Conservation (phyloP, 2,797 vertebrate genomes). For the Aeoliscus strigatus region DNA sequence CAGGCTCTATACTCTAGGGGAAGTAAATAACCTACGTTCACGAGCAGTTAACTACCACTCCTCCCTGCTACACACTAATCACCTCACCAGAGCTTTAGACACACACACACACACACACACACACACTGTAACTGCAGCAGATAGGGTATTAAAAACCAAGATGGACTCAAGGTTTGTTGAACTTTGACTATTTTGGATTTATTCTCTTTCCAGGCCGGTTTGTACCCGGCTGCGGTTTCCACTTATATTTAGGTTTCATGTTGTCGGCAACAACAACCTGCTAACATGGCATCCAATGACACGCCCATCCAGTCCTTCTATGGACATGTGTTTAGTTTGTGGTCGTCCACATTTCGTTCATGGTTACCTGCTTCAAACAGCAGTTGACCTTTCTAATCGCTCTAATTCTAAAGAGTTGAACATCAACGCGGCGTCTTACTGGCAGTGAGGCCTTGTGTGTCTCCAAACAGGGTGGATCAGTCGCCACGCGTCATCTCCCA, state of each 20-base stretch:
- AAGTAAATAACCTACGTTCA: slow-evolving; percentile 9
- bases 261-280: not conserved
- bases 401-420: too few relatives aligned
- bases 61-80: slow-evolving; percentile 23
- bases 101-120: too few relatives aligned
- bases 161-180: not conserved
- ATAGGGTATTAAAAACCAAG: not conserved
- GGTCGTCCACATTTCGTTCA: too few relatives aligned
- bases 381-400: too few relatives aligned
- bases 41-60: slow-evolving; percentile 15
- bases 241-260: slow-evolving; percentile 3
- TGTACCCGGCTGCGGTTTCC: not conserved
- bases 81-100: slow-evolving; percentile 11
- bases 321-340: too few relatives aligned
- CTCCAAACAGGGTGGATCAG: too few relatives aligned
- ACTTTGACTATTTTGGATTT: slow-evolving; percentile 24
- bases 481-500: slow-evolving; percentile 21
- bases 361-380: too few relatives aligned
- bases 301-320: too few relatives aligned
- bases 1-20: not conserved
- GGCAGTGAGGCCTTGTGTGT: slow-evolving; percentile 13
- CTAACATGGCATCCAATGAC: too few relatives aligned
- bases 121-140: not conserved
- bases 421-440: slow-evolving; percentile 29
- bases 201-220: slow-evolving; percentile 4